Evolutionary conservation across 2,797 vertebrate genomes (phyloP), one percentile per base, ranked within the genome.

Genomic region (Chelon labrosus): DNA sequence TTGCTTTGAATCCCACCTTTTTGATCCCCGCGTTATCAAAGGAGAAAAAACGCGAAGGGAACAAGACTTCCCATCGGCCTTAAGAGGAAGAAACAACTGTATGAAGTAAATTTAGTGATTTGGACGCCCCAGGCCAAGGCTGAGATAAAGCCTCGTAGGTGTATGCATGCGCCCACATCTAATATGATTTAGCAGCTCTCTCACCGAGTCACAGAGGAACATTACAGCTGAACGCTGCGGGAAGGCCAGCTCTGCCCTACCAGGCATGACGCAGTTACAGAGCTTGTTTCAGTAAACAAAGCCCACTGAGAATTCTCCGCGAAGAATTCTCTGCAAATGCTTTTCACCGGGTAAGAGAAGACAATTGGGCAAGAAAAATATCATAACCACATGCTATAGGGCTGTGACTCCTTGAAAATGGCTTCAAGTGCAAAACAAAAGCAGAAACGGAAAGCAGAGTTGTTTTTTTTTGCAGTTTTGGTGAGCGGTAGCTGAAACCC

Each of bases 141-240:
- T 39, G n/a, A 53, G 38, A 59, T 31, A 10, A 56, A 44, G 44
- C 46, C 55, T 49, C 27, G 54, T 51, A 25, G 39, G 44, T 59
- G 56, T 25, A 9, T 10, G 60, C 16, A 54, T 19, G 19, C 44
- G 54, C 17, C 41, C 67, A 79, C 66, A 60, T 77, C 73, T 78
- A 66, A 80, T 62, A 41, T 49, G 73, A 74, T 81, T 73, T 77
- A 75, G 37, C 39, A 27, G 41, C 60, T 75, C 62, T 53, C 10
- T 61, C 49, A 58, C 51, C 16, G 59, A 75, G 49, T 54, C 62
- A 19, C 50, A 61, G 52, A 51, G 64, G 16, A 1, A 19, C 54
- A 65, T 73, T 58, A 77, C 55, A 50, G 37, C 49, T 50, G 7
- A 57, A 47, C 60, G 20, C 47, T 19, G 57, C 55, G 20, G 68